Conservation (phyloP, 2,113 vertebrate genomes). For the Tetraodon nigroviridis region DNA sequence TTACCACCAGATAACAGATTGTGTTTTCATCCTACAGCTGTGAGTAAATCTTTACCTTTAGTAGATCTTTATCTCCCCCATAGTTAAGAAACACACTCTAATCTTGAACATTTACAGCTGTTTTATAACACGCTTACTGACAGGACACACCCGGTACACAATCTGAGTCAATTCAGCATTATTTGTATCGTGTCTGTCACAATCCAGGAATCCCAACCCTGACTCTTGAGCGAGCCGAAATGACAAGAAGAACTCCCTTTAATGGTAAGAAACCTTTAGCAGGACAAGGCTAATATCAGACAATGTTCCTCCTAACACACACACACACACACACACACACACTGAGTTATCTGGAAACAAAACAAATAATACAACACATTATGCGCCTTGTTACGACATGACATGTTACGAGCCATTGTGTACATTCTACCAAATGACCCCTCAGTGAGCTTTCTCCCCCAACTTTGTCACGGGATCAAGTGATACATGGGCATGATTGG, state of each 20-base stretch:
- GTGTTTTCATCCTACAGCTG: not conserved
- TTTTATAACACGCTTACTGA: not conserved
- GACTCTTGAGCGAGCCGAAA: no score
- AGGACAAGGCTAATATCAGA: slow-evolving; percentile 1
- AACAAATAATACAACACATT: slow-evolving; percentile 65
- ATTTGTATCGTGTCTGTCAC: no score
- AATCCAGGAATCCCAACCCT: no score
- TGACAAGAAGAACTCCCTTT: no score
- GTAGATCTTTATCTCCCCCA: not conserved
- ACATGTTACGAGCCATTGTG: slow-evolving; percentile 28
- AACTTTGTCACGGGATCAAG: slow-evolving; percentile 41
- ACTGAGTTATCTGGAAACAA: slow-evolving; percentile 41
- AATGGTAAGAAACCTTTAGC: no score
- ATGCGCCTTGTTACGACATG: slow-evolving; percentile 56
- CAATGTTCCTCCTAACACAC: slow-evolving; percentile 34
- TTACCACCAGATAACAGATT: no score
- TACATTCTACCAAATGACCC: slow-evolving; percentile 50
- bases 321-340: slow-evolving; percentile 15
- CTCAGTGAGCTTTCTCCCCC: slow-evolving; percentile 28
- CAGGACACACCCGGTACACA: no score
- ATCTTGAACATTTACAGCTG: not conserved
- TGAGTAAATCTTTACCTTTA: no score
- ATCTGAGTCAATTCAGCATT: no score
- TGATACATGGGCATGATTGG: slow-evolving; percentile 39
- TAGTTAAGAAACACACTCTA: slow-evolving; percentile 4